phyloP scores from a whole-genome alignment of 1,140 invertebrate species.

The Eurosta solidaginis region DNA sequence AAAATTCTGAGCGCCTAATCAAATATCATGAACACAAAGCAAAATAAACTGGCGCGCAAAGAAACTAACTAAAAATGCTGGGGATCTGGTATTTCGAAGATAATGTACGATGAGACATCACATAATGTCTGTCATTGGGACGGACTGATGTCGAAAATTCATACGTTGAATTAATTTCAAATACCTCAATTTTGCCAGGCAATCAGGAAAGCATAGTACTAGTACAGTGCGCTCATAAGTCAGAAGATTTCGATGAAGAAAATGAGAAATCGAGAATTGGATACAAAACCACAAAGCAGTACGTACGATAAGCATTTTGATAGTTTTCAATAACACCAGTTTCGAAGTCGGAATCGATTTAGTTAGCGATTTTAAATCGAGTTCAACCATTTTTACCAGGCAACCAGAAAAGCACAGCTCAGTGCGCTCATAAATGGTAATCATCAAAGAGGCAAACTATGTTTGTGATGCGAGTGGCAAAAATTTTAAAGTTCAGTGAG shows the following conservation, averaged over 20 bases:
- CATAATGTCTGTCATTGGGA: neutral
- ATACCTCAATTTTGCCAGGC: too few relatives aligned
- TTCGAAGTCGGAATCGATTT: slow-evolving; percentile 23
- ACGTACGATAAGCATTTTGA: too few relatives aligned
- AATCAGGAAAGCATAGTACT: too few relatives aligned
- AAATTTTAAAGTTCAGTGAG: neutral
- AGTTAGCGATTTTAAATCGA: slow-evolving; percentile 23
- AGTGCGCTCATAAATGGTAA: too few relatives aligned
- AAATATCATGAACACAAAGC: neutral
- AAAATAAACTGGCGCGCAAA: neutral
- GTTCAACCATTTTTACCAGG: slow-evolving; percentile 14
- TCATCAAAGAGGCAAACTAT: too few relatives aligned
- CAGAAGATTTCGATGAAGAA: too few relatives aligned
- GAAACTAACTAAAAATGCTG: neutral
- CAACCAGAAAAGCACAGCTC: neutral
- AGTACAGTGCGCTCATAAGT: too few relatives aligned
- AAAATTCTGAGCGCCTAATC: slow-evolving; percentile 10
- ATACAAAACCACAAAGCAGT: too few relatives aligned
- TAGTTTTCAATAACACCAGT: too few relatives aligned
- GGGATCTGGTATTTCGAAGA: slow-evolving; percentile 5
- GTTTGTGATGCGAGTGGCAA: neutral
- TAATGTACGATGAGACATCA: neutral
- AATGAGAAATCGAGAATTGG: too few relatives aligned
- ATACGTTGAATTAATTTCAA: too few relatives aligned
- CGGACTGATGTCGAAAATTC: too few relatives aligned